Conservation (phyloP, 2,888 invertebrate genomes). For the Nymphalis polychloros region DNA sequence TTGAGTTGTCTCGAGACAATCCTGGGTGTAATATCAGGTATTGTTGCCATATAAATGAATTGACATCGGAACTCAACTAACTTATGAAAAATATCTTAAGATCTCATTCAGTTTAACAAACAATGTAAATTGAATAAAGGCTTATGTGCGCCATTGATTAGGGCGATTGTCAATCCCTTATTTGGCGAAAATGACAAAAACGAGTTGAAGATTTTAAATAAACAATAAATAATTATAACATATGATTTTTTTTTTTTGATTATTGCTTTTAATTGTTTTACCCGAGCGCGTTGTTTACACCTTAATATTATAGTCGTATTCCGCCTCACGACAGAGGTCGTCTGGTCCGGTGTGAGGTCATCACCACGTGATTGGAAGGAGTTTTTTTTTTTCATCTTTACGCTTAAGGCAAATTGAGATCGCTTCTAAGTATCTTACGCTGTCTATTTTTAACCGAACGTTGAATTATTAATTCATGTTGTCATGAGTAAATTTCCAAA, state of each 20-base stretch:
- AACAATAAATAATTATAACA: background rate
- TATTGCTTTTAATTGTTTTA: conserved; percentile 16
- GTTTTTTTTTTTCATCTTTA: conserved; percentile 38
- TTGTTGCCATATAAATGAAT: no score
- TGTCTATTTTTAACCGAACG: conserved; percentile 9
- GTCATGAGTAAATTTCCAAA: conserved; percentile 16
- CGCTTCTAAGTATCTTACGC: conserved; percentile 18
- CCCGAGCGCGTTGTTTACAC: conserved; percentile 3
- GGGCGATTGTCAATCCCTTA: no score
- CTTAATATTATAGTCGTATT: conserved; percentile 18
- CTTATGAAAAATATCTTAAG: no score
- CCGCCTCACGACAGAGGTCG: conserved; percentile 57
- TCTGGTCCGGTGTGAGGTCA: conserved; percentile 68
- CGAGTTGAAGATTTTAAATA: no score
- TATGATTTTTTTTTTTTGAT: background rate
- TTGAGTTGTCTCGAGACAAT: no score
- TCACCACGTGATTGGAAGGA: conserved; percentile 49
- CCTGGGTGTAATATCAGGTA: no score
- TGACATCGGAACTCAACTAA: no score
- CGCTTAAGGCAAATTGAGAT: conserved; percentile 32
- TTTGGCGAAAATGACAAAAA: no score
- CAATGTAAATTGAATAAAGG: no score
- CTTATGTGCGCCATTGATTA: no score
- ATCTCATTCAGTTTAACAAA: no score
- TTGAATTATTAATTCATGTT: conserved; percentile 1